These are phyloP conservation scores for Onychostruthus taczanowskii DNA, from an alignment of 2,113 vertebrate species.

Conservation along the genomic window DNA sequence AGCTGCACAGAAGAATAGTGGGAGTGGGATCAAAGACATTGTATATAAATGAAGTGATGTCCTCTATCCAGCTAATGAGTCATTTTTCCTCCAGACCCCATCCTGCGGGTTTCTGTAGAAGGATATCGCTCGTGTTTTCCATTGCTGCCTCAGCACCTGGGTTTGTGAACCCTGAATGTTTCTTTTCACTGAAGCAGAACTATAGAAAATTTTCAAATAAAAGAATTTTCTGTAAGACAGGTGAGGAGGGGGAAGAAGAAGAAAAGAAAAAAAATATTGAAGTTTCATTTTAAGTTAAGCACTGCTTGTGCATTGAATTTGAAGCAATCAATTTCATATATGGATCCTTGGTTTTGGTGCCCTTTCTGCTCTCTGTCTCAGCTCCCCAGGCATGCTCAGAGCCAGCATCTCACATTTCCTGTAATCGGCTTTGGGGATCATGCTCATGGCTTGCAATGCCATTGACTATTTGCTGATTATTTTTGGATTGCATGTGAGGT, in stretches of 20 bases:
- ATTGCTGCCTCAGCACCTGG: neutral
- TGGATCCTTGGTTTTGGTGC: neutral
- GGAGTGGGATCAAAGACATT: neutral
- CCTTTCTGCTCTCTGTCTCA: neutral
- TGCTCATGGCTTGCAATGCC: neutral
- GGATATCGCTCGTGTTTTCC: neutral
- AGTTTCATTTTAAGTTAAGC: neutral
- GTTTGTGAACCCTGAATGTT: neutral
- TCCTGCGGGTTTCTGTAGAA: neutral
- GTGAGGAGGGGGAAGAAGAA: neutral
- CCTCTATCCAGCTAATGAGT: neutral
- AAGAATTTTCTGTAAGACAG: neutral
- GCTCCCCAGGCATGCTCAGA: neutral
- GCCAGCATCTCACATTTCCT: neutral
- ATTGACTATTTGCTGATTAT: neutral
- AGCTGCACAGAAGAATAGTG: neutral
- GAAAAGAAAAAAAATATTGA: neutral
- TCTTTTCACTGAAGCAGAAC: neutral
- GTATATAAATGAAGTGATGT: neutral
- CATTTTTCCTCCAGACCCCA: neutral
- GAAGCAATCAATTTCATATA: neutral
- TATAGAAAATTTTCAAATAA: neutral
- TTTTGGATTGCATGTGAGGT: conserved; percentile 23
- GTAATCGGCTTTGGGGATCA: neutral
- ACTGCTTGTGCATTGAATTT: neutral